These are phyloP conservation scores for Ochlodes sylvanus DNA, from an alignment of 2,888 invertebrate genomes.

Conservation along the genomic window DNA sequence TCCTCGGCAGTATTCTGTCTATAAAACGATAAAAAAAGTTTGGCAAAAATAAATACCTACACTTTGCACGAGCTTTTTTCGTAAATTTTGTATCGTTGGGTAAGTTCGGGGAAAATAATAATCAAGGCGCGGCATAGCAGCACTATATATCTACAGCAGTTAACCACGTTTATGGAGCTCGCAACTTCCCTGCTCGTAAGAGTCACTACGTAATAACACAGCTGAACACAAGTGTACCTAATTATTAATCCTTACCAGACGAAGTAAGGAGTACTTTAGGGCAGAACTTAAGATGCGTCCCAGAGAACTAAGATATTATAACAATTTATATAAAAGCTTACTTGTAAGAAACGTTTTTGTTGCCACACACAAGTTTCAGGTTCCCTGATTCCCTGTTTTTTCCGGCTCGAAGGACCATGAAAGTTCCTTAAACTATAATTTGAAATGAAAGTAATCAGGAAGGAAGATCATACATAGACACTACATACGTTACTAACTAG, in stretches of 20 bases:
- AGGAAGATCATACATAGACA: no score
- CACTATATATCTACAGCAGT: constrained; percentile 9
- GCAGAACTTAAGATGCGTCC: neutral
- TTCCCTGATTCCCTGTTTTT: no score
- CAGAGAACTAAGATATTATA: neutral
- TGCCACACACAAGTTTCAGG: no score
- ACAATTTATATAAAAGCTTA: neutral
- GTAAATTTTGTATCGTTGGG: neutral
- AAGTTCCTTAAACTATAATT: no score
- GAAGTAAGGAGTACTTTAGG: constrained; percentile 30
- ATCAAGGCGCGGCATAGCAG: neutral
- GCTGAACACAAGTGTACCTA: constrained; percentile 61
- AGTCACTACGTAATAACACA: constrained; percentile 61
- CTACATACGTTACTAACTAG: no score
- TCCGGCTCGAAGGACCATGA: no score
- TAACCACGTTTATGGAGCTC: constrained; percentile 50
- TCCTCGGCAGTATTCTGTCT: no score
- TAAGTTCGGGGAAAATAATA: neutral
- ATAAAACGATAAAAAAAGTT: no score
- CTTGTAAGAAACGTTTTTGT: constrained; percentile 7
- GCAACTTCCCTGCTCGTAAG: constrained; percentile 53
- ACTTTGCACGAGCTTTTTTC: neutral
- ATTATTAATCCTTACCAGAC: constrained; percentile 60
- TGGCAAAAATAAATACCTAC: no score
- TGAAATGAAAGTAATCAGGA: no score